Evolutionary conservation across 2,797 vertebrate genomes (phyloP).

Genomic region (Ptychadena robeensis): DNA sequence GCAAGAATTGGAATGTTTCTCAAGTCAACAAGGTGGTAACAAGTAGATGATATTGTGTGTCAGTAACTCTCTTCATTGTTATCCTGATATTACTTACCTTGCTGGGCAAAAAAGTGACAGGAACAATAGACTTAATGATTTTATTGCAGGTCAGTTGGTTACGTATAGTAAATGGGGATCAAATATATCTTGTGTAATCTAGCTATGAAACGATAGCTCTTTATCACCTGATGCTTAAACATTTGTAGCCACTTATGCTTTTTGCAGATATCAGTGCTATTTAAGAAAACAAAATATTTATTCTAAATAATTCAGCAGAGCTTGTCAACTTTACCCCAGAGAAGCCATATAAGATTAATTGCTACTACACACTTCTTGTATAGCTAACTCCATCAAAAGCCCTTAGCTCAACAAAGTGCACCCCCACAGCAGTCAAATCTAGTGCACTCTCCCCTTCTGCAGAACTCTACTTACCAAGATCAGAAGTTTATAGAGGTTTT

Average conservation of each 20-base stretch:
- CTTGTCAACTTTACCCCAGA: too few species aligned
- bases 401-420: too few species aligned
- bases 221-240: not conserved
- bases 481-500: too few species aligned
- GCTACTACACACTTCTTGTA: too few species aligned
- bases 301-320: not conserved
- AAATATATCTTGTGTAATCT: not conserved
- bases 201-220: not conserved
- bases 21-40: conserved; percentile 24
- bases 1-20: conserved; percentile 30
- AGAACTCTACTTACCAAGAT: too few species aligned
- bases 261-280: too few species aligned
- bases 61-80: not conserved
- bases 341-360: too few species aligned
- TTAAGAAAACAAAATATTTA: too few species aligned
- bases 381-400: too few species aligned
- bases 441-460: too few species aligned
- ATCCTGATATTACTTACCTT: not conserved
- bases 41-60: conserved; percentile 3
- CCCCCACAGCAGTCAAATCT: too few species aligned
- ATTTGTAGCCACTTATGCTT: too few species aligned
- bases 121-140: not conserved
- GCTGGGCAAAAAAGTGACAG: not conserved
- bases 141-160: not conserved
- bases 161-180: not conserved